Percentiles rank a stretch among this genome's conserved stretches.
Evolutionary conservation across 2,113 vertebrate species (phyloP).

Genomic region (Poeciliopsis turrubarensis): DNA sequence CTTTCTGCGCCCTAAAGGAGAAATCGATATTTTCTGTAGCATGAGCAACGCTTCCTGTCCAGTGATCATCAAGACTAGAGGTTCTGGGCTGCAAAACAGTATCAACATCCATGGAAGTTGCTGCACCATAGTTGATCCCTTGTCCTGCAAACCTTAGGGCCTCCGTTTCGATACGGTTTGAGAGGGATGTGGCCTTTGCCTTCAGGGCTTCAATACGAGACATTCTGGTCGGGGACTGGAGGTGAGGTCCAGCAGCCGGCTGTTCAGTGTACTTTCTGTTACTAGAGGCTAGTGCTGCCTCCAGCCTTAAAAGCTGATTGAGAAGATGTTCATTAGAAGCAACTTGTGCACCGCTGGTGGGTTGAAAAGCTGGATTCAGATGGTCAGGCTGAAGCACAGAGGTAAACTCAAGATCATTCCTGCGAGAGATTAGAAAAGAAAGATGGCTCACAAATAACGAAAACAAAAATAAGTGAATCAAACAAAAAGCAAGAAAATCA

Average conservation of each 20-base stretch:
- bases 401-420: slow-evolving; percentile 82
- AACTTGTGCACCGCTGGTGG: slow-evolving; percentile 29
- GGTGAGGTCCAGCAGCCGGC: slow-evolving; percentile 58
- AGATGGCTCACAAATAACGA: not conserved
- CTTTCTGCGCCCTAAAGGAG: slow-evolving; percentile 81
- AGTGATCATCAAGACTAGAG: slow-evolving; percentile 61
- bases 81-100: slow-evolving; percentile 33
- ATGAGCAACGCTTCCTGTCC: slow-evolving; percentile 68
- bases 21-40: slow-evolving; percentile 74
- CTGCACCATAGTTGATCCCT: slow-evolving; percentile 81
- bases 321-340: slow-evolving; percentile 78
- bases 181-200: slow-evolving; percentile 92
- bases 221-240: slow-evolving; percentile 78
- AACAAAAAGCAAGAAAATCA: not conserved
- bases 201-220: slow-evolving; percentile 91
- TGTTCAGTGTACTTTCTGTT: slow-evolving; percentile 57
- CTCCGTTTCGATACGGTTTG: slow-evolving; percentile 91
- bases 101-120: slow-evolving; percentile 72
- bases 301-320: slow-evolving; percentile 83
- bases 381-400: slow-evolving; percentile 78
- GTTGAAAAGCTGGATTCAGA: slow-evolving; percentile 72
- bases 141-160: slow-evolving; percentile 88
- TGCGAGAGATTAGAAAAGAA: slow-evolving; percentile 55
- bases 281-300: slow-evolving; percentile 65
- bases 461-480: not conserved